Evolutionary conservation across 2,113 vertebrate species (phyloP), one percentile per base, ranked within the genome.

Genomic region (Phaethon lepturus): DNA sequence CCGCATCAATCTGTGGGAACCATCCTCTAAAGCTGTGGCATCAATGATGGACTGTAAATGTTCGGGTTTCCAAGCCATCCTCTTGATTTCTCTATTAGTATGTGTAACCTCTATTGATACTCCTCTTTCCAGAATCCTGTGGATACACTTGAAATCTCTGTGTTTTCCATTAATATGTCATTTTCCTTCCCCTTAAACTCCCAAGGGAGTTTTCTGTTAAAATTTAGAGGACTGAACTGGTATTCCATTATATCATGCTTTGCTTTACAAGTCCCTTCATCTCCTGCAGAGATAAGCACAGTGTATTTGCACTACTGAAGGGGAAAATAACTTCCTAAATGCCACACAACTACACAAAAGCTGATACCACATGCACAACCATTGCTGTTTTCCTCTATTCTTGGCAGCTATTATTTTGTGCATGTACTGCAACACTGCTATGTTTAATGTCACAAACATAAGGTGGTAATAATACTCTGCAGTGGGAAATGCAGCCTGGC

Each of bases 331-430:
- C n/a, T 73, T 72, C 71, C 47, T 62, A 49, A 87, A 49, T 29
- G 31, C 66, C 72, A 26, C 31, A 8, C 31, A 10, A 10, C 28
- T 86, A 33, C 53, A 18, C 18, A 38, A 78, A 82, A 60, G 45
- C 35, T 38, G 83, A 19, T 18, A 26, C 11, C 42, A 40, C 6
- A 3, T 0, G 2, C 7, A 29, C 17, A 24, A 10, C 22, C 9
- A 13, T 20, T 42, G 58, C 31, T 67, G 0, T 45, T 83, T 67
- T 35, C 38, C 63, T 64, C 22, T 55, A 6, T 35, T 35, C 29
- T 33, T 10, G 15, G 29, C 71, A 71, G 64, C 38, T 80, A 11
- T 50, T 28, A 17, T 2, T 77, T 60, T 33, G 20, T 83, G 72
- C 31, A 11, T 23, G 31, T 14, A 29, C 52, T 31, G 42, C 64